Evolutionary conservation across 2,888 invertebrate species (phyloP), one percentile per base, ranked within the genome.

Genomic region (Dasysyrphus tricinctus): DNA sequence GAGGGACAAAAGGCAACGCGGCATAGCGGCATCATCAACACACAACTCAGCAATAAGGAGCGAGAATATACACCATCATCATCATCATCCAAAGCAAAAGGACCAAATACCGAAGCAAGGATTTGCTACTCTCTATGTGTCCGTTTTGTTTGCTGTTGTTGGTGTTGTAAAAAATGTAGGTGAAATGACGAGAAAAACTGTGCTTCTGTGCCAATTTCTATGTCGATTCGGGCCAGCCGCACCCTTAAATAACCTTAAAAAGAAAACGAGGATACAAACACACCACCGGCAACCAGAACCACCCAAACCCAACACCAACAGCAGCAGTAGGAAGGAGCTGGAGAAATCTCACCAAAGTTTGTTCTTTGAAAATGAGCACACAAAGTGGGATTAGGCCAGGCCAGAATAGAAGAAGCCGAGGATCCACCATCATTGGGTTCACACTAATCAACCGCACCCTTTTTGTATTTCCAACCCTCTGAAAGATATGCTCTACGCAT

Each of bases 201-300:
- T 78, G 78, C 77, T 83, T 78, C 86, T 88, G 88, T 88, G 85
- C 88, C 88, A 88, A 85, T 85, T 88, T 84, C 80, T 86, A 76
- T 57, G 81, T 75, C 81, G 74, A 85, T 82, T 86, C 70, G 75
- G 79, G 78, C 88, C 87, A 83, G 88, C 88, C 88, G 88, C 88
- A 85, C 88, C 88, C 88, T 88, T 88, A 86, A 88, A 82, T 88
- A 88, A 88, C 88, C 88, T 88, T 82, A 86, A 88, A 88, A 83
- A 59, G 49, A 44, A 75, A 67, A 73, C 70, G 54, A 49, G 42
- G 61, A 70, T 63, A 75, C 47, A 75, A 73, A 65, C 79, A 74
- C 63, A 44, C n/a, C 9, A 63, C 16, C 37, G 59, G 65, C 24
- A 67, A 54, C 34, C 29, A 44, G 29, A 34, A 19, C 63, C 65